Conservation (phyloP, 2,113 vertebrate species). For the Hystrix brachyura region DNA sequence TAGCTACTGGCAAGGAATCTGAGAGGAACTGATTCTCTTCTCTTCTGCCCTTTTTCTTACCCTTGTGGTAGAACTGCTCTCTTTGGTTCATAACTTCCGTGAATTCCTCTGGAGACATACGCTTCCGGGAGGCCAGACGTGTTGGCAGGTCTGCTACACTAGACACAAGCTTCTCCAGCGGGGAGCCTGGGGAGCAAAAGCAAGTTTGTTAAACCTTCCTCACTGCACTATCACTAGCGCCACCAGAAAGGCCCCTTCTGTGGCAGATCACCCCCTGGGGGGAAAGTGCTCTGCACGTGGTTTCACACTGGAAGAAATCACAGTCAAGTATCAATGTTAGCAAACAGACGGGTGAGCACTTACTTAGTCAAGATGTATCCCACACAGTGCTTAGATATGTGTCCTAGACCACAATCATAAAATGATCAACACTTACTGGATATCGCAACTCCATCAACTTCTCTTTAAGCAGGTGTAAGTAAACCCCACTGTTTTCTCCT, state of each 20-base stretch:
- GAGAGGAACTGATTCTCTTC: neutral
- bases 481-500: neutral
- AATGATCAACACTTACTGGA: neutral
- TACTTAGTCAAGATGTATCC: neutral
- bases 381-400: neutral
- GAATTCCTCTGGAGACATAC: conserved; percentile 85
- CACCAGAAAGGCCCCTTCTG: neutral
- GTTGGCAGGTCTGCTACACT: conserved; percentile 86
- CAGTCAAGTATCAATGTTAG: neutral
- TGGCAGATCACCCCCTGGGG: neutral
- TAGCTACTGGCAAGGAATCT: neutral
- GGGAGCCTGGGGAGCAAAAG: conserved; percentile 81
- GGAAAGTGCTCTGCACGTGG: too few species aligned
- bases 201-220: neutral
- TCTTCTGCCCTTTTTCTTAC: conserved; percentile 79
- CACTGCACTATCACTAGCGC: accelerated
- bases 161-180: conserved; percentile 87
- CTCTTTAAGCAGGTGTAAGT: neutral
- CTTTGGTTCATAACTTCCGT: conserved; percentile 87
- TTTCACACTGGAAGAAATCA: neutral
- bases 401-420: neutral
- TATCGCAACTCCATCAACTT: neutral
- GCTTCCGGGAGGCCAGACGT: conserved; percentile 86
- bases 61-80: conserved; percentile 87
- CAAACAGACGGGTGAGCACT: neutral